Conservation (phyloP, 2,888 invertebrate species). For the Harpalus rubripes region DNA sequence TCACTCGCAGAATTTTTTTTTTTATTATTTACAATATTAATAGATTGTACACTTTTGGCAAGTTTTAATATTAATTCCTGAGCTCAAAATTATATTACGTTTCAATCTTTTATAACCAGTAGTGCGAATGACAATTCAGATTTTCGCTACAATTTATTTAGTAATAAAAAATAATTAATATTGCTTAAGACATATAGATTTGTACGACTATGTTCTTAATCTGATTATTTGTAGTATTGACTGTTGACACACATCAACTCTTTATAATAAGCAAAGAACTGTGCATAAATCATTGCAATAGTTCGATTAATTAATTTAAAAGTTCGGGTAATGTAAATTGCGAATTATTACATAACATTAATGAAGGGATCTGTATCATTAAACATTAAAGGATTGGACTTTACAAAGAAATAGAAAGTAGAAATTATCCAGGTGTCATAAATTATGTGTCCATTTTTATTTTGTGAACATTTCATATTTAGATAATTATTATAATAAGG, state of each 20-base stretch:
- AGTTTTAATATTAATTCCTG: no score
- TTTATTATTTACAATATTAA: no score
- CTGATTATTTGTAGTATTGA: constrained; percentile 25
- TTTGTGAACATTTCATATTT: background rate
- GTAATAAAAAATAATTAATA: constrained; percentile 48
- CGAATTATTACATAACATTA: background rate
- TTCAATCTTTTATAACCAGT: background rate
- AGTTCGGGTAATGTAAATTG: background rate
- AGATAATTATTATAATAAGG: background rate
- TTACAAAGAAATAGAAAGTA: constrained; percentile 3
- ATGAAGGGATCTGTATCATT: background rate
- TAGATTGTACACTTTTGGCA: no score
- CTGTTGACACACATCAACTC: constrained; percentile 9
- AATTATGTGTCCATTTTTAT: background rate
- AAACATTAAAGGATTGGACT: background rate
- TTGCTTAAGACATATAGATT: constrained; percentile 9
- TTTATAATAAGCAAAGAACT: background rate
- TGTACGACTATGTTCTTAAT: constrained; percentile 22
- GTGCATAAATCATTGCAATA: background rate
- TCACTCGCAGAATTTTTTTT: no score
- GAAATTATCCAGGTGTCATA: background rate
- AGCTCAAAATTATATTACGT: no score
- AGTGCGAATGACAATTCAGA: constrained; percentile 29
- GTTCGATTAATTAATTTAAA: background rate
- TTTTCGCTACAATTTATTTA: background rate